These are phyloP conservation scores for Halichondria panicea DNA, from an alignment of 37 sponge, comb jelly and placozoan species.

Conservation along the genomic window DNA sequence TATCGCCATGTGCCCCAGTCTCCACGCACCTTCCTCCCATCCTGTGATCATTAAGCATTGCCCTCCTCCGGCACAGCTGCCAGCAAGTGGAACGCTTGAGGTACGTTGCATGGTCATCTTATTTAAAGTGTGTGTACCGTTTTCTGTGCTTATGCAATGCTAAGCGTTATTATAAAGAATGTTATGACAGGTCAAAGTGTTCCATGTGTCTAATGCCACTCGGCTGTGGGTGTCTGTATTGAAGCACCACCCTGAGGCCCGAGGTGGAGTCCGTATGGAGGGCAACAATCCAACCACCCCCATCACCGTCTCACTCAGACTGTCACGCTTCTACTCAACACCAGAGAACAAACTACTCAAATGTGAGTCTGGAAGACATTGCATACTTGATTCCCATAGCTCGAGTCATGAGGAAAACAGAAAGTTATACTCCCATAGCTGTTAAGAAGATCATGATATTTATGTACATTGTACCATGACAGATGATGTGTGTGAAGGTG, in stretches of 20 bases:
- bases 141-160: no score
- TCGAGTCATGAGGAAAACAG: no score
- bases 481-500: constrained; percentile 26
- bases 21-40: no score
- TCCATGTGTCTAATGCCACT: constrained; percentile 45
- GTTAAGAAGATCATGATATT: neutral
- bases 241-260: constrained; percentile 46
- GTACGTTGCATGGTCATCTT: no score
- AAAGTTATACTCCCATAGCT: neutral
- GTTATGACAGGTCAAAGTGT: constrained; percentile 29
- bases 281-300: constrained; percentile 8
- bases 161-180: neutral
- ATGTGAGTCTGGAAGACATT: no score
- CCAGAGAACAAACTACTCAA: constrained; percentile 11
- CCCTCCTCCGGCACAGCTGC: no score
- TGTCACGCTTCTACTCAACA: constrained; percentile 31
- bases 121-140: no score
- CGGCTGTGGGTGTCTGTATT: constrained; percentile 69
- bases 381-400: no score
- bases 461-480: neutral
- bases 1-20: no score
- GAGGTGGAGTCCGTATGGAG: constrained; percentile 19
- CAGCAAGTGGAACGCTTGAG: no score
- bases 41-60: no score
- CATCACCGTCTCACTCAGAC: constrained; percentile 21